phyloP scores from a whole-genome alignment of 2,113 vertebrate species.

The Elephantulus edwardii region DNA sequence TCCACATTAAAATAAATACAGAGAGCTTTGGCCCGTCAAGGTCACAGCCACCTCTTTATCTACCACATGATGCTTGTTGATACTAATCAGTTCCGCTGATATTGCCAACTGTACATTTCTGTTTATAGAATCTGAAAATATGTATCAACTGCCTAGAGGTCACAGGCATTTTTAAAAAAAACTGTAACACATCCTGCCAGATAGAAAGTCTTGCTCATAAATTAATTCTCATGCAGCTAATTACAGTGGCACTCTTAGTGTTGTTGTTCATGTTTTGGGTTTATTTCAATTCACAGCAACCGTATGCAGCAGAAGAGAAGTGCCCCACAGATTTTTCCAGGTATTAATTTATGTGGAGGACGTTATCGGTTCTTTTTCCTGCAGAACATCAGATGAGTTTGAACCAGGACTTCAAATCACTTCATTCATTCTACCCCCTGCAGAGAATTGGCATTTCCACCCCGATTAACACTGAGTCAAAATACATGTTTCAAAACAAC shows the following conservation, averaged over 20 bases:
- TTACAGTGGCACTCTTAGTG: not conserved
- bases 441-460: no score
- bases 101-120: not conserved
- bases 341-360: not conserved
- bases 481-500: no score
- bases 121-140: not conserved
- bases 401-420: not conserved
- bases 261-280: not conserved
- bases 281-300: not conserved
- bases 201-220: not conserved
- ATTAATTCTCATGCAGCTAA: not conserved
- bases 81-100: not conserved
- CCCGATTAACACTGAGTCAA: no score
- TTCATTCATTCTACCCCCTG: no score
- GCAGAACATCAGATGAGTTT: not conserved
- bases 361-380: not conserved
- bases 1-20: not conserved
- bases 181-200: not conserved
- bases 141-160: not conserved
- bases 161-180: not conserved
- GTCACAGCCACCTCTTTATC: not conserved
- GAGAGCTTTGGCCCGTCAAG: not conserved
- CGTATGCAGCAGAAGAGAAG: not conserved
- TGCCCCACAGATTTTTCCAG: not conserved
- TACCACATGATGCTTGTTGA: not conserved